Percentiles rank a stretch among this genome's conserved stretches.
Conservation (phyloP, 2,888 invertebrate species). For the Chaitophorus viminalis region DNA sequence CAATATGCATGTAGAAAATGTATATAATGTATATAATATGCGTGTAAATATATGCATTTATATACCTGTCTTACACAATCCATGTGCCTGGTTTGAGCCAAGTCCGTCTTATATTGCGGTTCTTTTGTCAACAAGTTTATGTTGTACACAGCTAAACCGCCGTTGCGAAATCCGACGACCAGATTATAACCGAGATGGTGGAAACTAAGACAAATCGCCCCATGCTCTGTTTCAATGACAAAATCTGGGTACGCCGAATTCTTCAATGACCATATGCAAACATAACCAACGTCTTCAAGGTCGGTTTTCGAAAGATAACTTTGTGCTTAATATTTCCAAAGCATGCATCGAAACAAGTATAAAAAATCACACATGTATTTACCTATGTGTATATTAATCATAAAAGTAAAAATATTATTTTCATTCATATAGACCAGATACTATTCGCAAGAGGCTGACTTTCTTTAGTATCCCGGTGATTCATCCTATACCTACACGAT, state of each 20-base stretch:
- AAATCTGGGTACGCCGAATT: slow-evolving; percentile 95
- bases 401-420: too few species aligned
- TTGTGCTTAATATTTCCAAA: background rate
- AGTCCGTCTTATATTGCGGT: slow-evolving; percentile 80
- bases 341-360: too few species aligned
- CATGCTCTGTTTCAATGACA: slow-evolving; percentile 82
- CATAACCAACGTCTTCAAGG: slow-evolving; percentile 71
- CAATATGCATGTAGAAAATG: too few species aligned
- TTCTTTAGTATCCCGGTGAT: too few species aligned
- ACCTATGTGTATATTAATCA: too few species aligned
- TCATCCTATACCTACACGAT: too few species aligned
- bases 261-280: slow-evolving; percentile 90
- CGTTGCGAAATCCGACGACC: slow-evolving; percentile 84
- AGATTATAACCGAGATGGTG: slow-evolving; percentile 85
- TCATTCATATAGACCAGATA: too few species aligned
- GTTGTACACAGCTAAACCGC: slow-evolving; percentile 91
- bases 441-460: too few species aligned
- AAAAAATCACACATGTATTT: too few species aligned
- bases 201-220: slow-evolving; percentile 90
- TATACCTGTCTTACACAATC: slow-evolving; percentile 89
- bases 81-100: slow-evolving; percentile 85
- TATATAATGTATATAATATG: too few species aligned
- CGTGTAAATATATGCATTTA: background rate
- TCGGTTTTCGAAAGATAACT: background rate
- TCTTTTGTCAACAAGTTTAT: slow-evolving; percentile 75